Conservation (phyloP, 2,888 invertebrate genomes). For the Hemicrepidius hirtus region DNA sequence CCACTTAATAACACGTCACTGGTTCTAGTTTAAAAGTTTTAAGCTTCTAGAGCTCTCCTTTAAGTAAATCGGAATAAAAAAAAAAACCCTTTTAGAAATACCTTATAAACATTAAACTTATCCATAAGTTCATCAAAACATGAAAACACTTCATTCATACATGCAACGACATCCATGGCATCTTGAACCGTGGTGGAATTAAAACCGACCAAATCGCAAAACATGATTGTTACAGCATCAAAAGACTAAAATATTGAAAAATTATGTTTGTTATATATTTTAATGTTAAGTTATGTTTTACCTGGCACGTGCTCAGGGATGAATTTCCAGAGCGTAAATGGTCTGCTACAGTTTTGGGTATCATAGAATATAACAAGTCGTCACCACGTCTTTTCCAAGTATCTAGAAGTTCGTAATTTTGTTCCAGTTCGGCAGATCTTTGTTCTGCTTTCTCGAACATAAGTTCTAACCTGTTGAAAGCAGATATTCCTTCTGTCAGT, state of each 20-base stretch:
- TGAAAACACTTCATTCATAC: constrained; percentile 90
- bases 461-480: constrained; percentile 78
- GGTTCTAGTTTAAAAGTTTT: not conserved
- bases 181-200: constrained; percentile 76
- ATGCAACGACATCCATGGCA: constrained; percentile 86
- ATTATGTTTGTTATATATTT: too few species aligned
- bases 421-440: constrained; percentile 85
- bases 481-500: constrained; percentile 36
- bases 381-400: constrained; percentile 91
- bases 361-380: constrained; percentile 93
- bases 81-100: constrained; percentile 66
- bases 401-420: constrained; percentile 84
- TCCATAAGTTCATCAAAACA: constrained; percentile 90
- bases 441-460: constrained; percentile 89
- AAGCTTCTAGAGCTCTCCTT: not conserved
- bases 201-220: constrained; percentile 82
- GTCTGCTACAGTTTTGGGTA: constrained; percentile 90
- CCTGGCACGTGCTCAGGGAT: constrained; percentile 88
- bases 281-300: constrained; percentile 57
- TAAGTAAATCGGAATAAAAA: not conserved
- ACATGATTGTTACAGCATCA: constrained; percentile 86
- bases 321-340: constrained; percentile 85
- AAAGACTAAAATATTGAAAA: constrained; percentile 83
- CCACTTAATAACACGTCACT: constrained; percentile 1
- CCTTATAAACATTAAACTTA: constrained; percentile 91